Conservation (phyloP, 1,140 invertebrate genomes). For the Nasonia longicornis region DNA sequence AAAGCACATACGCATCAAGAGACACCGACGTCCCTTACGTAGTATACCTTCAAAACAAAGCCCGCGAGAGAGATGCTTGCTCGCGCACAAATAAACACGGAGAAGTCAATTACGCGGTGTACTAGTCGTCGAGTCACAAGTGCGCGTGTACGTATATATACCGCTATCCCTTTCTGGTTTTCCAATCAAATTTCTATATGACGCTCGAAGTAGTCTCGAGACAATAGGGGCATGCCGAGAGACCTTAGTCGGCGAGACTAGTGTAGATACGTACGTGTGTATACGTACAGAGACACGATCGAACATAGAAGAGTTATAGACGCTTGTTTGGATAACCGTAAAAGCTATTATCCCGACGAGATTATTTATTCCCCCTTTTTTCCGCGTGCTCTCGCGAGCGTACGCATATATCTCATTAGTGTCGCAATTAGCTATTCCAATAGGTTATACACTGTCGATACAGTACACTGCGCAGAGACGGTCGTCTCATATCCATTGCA, state of each 20-base stretch:
- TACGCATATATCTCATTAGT: background rate
- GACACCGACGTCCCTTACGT: background rate
- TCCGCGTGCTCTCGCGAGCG: background rate
- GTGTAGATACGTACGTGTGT: background rate
- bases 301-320: background rate
- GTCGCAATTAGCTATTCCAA: background rate
- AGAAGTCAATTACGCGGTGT: slow-evolving; percentile 19
- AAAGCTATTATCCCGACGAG: background rate
- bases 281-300: background rate
- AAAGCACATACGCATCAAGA: background rate
- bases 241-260: background rate
- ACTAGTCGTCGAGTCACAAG: slow-evolving; percentile 8
- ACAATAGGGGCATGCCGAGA: background rate
- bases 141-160: background rate
- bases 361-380: background rate
- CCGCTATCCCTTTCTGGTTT: background rate
- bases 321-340: background rate
- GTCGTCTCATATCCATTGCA: background rate
- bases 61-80: background rate
- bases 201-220: background rate
- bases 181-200: slow-evolving; percentile 25
- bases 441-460: background rate
- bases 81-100: slow-evolving; percentile 3
- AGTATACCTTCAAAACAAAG: background rate
- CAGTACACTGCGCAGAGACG: background rate